These are phyloP conservation scores for Lycaena phlaeas DNA, from an alignment of 2,888 invertebrate species.

Conservation along the genomic window DNA sequence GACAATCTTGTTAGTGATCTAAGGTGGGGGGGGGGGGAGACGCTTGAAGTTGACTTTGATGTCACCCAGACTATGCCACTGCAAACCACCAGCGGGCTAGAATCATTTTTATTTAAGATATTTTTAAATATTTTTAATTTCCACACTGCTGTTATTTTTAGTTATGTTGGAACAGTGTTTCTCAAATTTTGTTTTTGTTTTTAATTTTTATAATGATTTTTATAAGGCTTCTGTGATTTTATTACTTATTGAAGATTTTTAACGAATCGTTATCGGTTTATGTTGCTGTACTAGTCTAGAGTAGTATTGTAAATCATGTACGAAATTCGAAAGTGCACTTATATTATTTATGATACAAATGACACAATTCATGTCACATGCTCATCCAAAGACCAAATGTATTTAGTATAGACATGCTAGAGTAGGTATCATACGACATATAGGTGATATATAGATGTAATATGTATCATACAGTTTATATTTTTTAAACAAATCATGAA, in stretches of 20 bases:
- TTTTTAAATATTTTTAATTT: conserved; percentile 24
- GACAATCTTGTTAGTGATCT: too few species aligned
- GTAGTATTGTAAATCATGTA: conserved; percentile 49
- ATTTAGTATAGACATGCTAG: conserved; percentile 62
- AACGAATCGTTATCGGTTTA: conserved; percentile 35
- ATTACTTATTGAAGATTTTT: conserved; percentile 31
- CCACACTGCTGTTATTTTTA: conserved; percentile 23
- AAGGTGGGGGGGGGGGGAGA: too few species aligned
- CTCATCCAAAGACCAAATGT: conserved; percentile 72
- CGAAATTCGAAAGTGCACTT: conserved; percentile 66
- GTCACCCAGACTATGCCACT: neutral
- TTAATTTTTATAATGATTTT: conserved; percentile 33
- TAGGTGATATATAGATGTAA: conserved; percentile 46
- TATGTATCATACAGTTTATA: conserved; percentile 39
- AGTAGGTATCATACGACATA: conserved; percentile 46
- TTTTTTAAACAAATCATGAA: conserved; percentile 28
- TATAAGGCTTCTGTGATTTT: conserved; percentile 51
- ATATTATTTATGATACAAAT: conserved; percentile 57
- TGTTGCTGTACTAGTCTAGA: conserved; percentile 62
- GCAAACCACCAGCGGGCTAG: conserved; percentile 7
- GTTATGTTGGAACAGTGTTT: conserved; percentile 57
- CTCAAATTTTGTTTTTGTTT: conserved; percentile 55
- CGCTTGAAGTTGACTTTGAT: too few species aligned
- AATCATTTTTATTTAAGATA: conserved; percentile 24
- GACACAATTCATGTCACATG: conserved; percentile 67